Evolutionary conservation across 2,797 vertebrate species (phyloP).

Genomic region (Eupleurogrammus muticus): DNA sequence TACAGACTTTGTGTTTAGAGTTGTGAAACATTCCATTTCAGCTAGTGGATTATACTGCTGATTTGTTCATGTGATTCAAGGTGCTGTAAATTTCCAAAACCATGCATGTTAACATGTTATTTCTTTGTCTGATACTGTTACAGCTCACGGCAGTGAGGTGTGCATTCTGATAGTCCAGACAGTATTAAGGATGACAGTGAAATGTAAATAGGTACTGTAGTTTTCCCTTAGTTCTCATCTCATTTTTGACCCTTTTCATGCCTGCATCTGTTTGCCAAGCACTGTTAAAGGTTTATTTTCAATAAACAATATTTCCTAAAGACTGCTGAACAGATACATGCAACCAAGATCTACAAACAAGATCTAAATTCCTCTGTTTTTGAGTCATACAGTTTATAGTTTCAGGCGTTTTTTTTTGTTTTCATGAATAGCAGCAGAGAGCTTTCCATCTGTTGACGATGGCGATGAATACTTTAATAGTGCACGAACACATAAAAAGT

Average conservation of each 20-base stretch:
- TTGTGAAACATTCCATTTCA: constrained; percentile 2
- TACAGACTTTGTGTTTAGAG: constrained; percentile 11
- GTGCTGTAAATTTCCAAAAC: constrained; percentile 19
- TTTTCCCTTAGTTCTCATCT: constrained; percentile 2
- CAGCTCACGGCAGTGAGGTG: not conserved
- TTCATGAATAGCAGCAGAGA: not conserved
- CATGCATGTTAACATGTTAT: constrained; percentile 11
- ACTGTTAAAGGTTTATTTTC: constrained; percentile 57
- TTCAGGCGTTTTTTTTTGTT: not conserved
- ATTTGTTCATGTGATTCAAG: constrained; percentile 11
- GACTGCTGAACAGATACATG: not conserved
- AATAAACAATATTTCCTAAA: constrained; percentile 61
- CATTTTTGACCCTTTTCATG: constrained; percentile 9
- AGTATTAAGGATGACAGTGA: constrained; percentile 25
- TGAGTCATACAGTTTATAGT: not conserved
- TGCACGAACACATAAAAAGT: not conserved
- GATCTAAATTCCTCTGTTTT: not conserved
- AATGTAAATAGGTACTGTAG: not conserved
- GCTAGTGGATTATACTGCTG: constrained; percentile 10
- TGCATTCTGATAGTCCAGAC: not conserved
- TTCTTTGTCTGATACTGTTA: constrained; percentile 8
- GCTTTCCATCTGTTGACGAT: not conserved
- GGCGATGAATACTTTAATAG: not conserved
- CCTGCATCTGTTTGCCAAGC: constrained; percentile 34
- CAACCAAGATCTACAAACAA: not conserved